Evolutionary conservation across 23 tunicate species (phyloP).

Genomic region (Styela plicata): DNA sequence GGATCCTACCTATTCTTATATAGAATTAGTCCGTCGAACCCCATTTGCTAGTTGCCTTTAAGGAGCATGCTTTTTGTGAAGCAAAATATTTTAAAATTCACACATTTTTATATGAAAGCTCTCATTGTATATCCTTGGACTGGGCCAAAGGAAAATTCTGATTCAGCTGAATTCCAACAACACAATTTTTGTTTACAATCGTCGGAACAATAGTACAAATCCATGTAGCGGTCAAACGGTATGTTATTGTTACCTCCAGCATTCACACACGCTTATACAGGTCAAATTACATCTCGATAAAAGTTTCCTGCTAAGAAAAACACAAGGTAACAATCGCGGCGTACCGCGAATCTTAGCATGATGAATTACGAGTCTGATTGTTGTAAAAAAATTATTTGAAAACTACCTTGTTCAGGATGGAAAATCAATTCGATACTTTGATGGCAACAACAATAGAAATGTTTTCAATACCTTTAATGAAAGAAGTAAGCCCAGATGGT

Average conservation of each 20-base stretch:
- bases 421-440: neutral
- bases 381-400: no score
- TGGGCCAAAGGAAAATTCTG: no score
- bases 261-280: neutral
- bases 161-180: no score
- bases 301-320: neutral
- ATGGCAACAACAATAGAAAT: neutral
- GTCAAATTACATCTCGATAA: neutral
- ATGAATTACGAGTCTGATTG: neutral
- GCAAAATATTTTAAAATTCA: no score
- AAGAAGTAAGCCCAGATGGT: no score
- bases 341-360: neutral
- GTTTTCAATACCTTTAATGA: neutral
- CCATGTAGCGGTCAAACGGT: neutral
- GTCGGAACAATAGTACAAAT: neutral
- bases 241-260: neutral
- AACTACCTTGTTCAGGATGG: neutral
- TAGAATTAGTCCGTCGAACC: no score
- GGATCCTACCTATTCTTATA: no score
- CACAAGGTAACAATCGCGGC: neutral
- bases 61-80: no score
- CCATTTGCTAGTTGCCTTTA: no score
- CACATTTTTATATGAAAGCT: no score
- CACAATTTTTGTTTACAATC: no score
- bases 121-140: no score